Evolutionary conservation across 2,888 invertebrate species (phyloP).

Genomic region (Archips crataeganus): DNA sequence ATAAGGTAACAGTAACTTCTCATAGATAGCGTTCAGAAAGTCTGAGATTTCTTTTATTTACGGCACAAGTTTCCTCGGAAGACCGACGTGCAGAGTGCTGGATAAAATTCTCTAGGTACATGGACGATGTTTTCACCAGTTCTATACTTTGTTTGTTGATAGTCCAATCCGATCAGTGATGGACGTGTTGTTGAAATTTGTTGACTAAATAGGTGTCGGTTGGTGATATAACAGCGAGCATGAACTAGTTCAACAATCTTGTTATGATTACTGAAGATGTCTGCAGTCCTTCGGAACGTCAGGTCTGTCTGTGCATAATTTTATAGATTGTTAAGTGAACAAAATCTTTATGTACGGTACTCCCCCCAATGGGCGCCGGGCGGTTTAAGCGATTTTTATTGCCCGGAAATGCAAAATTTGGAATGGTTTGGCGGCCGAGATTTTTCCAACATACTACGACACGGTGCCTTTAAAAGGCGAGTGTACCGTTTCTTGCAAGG

Average conservation of each 20-base stretch:
- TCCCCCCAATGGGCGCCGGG: too few species aligned
- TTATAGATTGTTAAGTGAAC: too few species aligned
- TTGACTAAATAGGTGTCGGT: background rate
- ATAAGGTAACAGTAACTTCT: constrained; percentile 15
- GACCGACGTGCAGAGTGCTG: too few species aligned
- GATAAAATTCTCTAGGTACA: background rate
- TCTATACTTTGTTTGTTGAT: background rate
- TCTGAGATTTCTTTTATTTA: constrained; percentile 26
- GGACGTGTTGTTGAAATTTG: background rate
- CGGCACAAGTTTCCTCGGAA: constrained; percentile 7
- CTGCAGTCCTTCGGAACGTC: too few species aligned
- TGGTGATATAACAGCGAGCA: background rate
- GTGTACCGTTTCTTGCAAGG: too few species aligned
- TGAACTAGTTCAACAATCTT: background rate
- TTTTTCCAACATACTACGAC: too few species aligned
- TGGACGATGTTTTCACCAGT: background rate
- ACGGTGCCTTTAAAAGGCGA: too few species aligned
- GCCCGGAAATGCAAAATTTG: too few species aligned
- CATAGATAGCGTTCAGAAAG: background rate
- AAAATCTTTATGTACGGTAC: too few species aligned
- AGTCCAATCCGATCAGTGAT: background rate
- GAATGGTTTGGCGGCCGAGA: too few species aligned
- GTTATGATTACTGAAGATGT: background rate
- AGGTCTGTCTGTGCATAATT: too few species aligned
- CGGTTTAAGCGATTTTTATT: too few species aligned